Conservation (phyloP, 2,113 vertebrate genomes). For the Beaufortia kweichowensis region DNA sequence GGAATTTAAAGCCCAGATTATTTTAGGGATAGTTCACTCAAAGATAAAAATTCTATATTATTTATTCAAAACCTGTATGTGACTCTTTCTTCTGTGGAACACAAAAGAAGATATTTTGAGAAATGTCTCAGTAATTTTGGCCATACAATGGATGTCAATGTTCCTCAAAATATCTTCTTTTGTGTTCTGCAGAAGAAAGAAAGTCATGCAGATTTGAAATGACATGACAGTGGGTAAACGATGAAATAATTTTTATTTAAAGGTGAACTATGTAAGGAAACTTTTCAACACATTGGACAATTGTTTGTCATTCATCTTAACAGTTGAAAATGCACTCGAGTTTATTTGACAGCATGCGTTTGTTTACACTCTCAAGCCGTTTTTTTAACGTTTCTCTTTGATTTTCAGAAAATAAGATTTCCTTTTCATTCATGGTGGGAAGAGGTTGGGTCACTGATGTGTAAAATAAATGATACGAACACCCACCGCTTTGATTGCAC, state of each 20-base stretch:
- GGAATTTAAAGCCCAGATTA: neutral
- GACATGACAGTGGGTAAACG: too few species aligned
- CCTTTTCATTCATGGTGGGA: neutral
- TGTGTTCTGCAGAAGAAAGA: too few species aligned
- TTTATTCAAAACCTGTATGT: too few species aligned
- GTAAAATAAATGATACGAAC: constrained; percentile 37
- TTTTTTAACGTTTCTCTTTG: neutral
- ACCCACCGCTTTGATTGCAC: neutral
- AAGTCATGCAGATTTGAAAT: too few species aligned
- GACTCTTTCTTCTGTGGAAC: too few species aligned
- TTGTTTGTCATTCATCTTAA: neutral
- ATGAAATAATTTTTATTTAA: too few species aligned
- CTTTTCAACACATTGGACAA: neutral
- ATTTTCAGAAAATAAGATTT: constrained; percentile 10
- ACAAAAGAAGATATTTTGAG: too few species aligned
- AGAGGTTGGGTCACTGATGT: constrained; percentile 10
- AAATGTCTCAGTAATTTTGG: too few species aligned
- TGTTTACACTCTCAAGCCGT: neutral
- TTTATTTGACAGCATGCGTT: neutral
- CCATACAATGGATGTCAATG: too few species aligned
- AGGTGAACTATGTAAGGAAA: neutral
- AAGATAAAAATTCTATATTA: too few species aligned
- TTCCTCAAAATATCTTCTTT: too few species aligned
- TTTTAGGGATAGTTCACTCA: neutral
- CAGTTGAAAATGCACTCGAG: neutral